A percentile compares a stretch with the other conserved stretches of the same genome.
Evolutionary conservation across 2,797 vertebrate species (phyloP).

Genomic region (Oryzias sinensis): DNA sequence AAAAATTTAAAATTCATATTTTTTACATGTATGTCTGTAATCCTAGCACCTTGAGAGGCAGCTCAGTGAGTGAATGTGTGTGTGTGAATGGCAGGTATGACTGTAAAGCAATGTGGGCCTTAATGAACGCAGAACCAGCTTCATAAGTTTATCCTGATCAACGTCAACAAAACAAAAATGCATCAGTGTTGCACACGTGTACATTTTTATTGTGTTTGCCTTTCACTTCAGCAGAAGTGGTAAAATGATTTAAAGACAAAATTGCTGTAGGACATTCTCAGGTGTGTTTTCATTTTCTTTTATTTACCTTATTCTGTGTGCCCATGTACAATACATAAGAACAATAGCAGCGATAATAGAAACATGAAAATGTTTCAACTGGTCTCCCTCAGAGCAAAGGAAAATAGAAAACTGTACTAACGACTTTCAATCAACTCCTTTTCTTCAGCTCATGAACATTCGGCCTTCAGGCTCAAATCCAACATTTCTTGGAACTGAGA

Average conservation of each 20-base stretch:
- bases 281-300: conserved; percentile 26
- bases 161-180: too few species aligned
- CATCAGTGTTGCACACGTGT: too few species aligned
- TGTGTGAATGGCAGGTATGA: too few species aligned
- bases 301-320: conserved; percentile 24
- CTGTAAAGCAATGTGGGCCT: too few species aligned
- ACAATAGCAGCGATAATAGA: conserved; percentile 50
- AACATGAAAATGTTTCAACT: conserved; percentile 46
- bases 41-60: too few species aligned
- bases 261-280: conserved; percentile 27
- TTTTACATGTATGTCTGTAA: too few species aligned
- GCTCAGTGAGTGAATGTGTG: too few species aligned
- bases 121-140: too few species aligned
- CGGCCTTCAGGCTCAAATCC: conserved; percentile 37
- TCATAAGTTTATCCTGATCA: too few species aligned
- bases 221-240: conserved; percentile 1
- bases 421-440: conserved; percentile 38
- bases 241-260: conserved; percentile 9
- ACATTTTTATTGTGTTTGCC: too few species aligned
- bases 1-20: too few species aligned
- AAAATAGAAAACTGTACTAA: conserved; percentile 36
- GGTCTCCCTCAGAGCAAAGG: conserved; percentile 45
- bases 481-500: conserved; percentile 6
- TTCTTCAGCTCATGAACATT: conserved; percentile 36
- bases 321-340: conserved; percentile 27